Conservation (phyloP, 2,797 vertebrate genomes). For the Fistularia tabacaria region DNA sequence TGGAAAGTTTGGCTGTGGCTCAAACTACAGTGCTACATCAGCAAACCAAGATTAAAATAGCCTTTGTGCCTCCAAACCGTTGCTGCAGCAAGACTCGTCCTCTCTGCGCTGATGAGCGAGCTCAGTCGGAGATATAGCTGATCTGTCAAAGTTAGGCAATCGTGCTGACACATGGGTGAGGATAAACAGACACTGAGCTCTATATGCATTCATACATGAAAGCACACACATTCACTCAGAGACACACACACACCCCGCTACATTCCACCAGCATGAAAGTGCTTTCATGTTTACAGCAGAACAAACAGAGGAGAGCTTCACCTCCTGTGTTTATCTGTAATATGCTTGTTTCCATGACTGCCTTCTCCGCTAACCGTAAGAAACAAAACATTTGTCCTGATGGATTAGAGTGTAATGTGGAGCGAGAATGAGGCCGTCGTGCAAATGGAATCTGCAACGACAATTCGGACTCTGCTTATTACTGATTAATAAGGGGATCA, state of each 20-base stretch:
- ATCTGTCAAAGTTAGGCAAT: constrained; percentile 21
- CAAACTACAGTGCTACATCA: background rate
- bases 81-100: too few species aligned
- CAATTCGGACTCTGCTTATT: too few species aligned
- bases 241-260: constrained; percentile 25
- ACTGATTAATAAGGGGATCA: too few species aligned
- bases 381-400: constrained; percentile 59
- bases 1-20: background rate
- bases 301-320: constrained; percentile 67
- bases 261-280: constrained; percentile 62
- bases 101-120: background rate
- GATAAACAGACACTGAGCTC: constrained; percentile 44
- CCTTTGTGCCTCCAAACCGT: background rate
- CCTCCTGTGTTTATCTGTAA: constrained; percentile 70
- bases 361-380: constrained; percentile 44
- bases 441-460: background rate
- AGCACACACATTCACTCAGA: constrained; percentile 35
- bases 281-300: constrained; percentile 69
- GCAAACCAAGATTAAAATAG: background rate
- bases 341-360: constrained; percentile 67
- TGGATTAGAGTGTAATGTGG: constrained; percentile 37
- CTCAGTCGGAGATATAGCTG: constrained; percentile 1
- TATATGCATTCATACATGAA: constrained; percentile 43
- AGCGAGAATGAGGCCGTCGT: constrained; percentile 27
- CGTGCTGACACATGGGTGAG: constrained; percentile 30